A percentile compares a stretch with the other conserved stretches of the same genome.
These are phyloP conservation scores for Macaca nemestrina DNA, from an alignment of 2,113 vertebrate genomes.

Conservation along the genomic window DNA sequence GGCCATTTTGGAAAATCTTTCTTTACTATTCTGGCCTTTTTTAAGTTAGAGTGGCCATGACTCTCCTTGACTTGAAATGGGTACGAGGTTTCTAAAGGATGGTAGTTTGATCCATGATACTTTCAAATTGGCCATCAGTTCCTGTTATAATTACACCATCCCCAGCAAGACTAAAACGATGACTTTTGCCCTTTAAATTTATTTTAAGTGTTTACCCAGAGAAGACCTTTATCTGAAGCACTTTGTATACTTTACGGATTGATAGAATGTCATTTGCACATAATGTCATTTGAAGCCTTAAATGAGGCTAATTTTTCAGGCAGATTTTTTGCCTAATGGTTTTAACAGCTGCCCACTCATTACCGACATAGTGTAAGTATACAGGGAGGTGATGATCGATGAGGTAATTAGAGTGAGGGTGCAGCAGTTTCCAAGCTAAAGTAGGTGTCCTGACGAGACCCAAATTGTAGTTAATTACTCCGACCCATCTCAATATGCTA, in stretches of 20 bases:
- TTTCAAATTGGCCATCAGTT: neutral
- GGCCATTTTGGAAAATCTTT: neutral
- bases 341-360: slow-evolving; percentile 28
- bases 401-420: slow-evolving; percentile 5
- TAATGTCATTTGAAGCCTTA: neutral
- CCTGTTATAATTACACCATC: neutral
- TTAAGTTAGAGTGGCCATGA: neutral
- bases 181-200: neutral
- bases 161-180: neutral
- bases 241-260: neutral
- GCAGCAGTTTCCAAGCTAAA: slow-evolving; percentile 1
- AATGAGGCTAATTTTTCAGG: neutral
- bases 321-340: neutral
- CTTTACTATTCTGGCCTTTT: neutral
- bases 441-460: neutral
- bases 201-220: neutral
- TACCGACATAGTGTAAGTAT: neutral
- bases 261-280: neutral
- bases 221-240: neutral
- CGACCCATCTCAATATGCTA: neutral
- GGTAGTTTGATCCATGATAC: fast-evolving
- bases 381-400: neutral
- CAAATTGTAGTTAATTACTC: slow-evolving; percentile 15
- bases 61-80: neutral
- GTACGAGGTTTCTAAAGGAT: neutral